These are phyloP conservation scores for Daphoenositta chrysoptera DNA, from an alignment of 2,113 vertebrate species.

Conservation along the genomic window DNA sequence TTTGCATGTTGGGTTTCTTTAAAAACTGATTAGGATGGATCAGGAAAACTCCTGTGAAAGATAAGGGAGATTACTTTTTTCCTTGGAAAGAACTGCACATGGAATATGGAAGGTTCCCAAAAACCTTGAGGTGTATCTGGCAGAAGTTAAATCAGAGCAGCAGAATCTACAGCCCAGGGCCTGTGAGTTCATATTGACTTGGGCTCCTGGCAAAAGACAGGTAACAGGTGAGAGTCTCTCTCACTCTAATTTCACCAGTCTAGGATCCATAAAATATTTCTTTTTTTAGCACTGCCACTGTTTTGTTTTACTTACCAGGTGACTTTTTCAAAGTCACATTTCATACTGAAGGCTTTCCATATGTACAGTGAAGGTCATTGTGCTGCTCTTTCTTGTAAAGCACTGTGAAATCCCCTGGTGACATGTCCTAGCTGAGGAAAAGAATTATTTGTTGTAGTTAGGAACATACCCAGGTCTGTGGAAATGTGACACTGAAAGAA, in stretches of 20 bases:
- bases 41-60: background rate
- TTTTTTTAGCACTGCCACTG: background rate
- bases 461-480: background rate
- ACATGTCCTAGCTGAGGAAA: background rate
- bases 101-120: background rate
- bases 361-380: fast-evolving
- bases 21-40: background rate
- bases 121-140: background rate
- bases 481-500: background rate
- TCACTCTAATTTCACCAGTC: background rate
- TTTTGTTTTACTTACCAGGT: background rate
- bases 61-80: background rate
- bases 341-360: background rate
- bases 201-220: background rate
- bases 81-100: background rate
- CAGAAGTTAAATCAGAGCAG: background rate
- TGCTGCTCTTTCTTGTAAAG: background rate
- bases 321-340: background rate
- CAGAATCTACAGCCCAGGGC: background rate
- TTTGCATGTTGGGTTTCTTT: background rate
- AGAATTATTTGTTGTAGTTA: background rate
- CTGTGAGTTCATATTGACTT: background rate
- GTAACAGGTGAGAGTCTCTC: background rate
- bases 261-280: background rate
- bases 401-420: background rate